Percentiles rank a stretch among this genome's conserved stretches.
Evolutionary conservation across 2,113 vertebrate genomes (phyloP).

Genomic region (Hypomesus transpacificus): DNA sequence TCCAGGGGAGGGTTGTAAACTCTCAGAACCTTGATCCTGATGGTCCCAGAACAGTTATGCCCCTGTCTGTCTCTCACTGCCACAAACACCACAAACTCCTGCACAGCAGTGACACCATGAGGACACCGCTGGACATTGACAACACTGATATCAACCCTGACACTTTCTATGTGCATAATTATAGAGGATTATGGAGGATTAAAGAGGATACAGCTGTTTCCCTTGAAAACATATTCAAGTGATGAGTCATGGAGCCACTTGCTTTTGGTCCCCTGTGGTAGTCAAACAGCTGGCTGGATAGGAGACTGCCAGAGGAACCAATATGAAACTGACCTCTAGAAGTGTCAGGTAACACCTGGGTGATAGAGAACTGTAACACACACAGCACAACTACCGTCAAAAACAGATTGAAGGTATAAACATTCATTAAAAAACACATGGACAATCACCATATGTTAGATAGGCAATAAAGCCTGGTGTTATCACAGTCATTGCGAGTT

Average conservation of each 20-base stretch:
- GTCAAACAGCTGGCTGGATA: constrained; percentile 21
- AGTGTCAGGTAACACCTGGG: constrained; percentile 11
- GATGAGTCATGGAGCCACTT: neutral
- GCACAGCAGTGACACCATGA: neutral
- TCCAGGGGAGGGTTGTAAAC: constrained; percentile 23
- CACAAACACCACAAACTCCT: constrained; percentile 28
- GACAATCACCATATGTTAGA: no score
- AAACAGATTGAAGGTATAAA: neutral
- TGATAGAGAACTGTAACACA: constrained; percentile 25
- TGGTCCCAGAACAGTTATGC: constrained; percentile 24
- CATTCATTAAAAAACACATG: neutral
- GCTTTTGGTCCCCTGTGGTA: constrained; percentile 20
- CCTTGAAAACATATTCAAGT: neutral
- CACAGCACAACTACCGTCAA: neutral
- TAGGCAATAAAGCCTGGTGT: no score
- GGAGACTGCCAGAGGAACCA: constrained; percentile 9
- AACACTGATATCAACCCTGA: neutral
- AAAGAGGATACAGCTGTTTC: no score
- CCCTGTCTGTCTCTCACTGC: constrained; percentile 21
- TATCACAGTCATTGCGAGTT: no score
- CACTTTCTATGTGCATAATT: neutral
- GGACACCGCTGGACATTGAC: neutral
- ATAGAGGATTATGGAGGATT: no score
- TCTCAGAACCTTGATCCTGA: constrained; percentile 31
- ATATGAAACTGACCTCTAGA: constrained; percentile 17